phyloP scores from a whole-genome alignment of 2,888 invertebrate genomes.

The Nebria salina region DNA sequence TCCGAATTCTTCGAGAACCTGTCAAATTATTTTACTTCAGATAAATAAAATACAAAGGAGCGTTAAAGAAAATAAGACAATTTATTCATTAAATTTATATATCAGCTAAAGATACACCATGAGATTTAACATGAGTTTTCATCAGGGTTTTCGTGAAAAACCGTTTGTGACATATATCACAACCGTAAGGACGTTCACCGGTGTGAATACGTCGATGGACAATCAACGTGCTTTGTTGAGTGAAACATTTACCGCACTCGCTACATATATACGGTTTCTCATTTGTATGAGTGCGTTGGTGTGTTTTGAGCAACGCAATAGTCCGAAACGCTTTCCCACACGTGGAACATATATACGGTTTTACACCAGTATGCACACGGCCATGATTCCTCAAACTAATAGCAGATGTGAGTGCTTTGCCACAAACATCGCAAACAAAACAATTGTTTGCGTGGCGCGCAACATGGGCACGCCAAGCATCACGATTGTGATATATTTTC shows the following conservation, averaged over 20 bases:
- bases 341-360: conserved; percentile 61
- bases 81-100: conserved; percentile 48
- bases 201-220: conserved; percentile 56
- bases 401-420: conserved; percentile 61
- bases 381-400: conserved; percentile 63
- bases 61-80: neutral
- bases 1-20: neutral
- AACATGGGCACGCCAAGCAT: conserved; percentile 38
- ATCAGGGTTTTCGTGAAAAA: conserved; percentile 56
- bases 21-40: neutral
- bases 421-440: conserved; percentile 61
- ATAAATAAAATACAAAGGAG: neutral
- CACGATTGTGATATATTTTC: conserved; percentile 14
- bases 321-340: conserved; percentile 53
- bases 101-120: conserved; percentile 22
- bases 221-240: conserved; percentile 64
- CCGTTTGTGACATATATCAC: conserved; percentile 61
- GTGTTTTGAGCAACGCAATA: conserved; percentile 53
- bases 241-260: conserved; percentile 66
- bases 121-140: conserved; percentile 47
- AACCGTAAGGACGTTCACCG: conserved; percentile 63
- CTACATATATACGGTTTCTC: conserved; percentile 65
- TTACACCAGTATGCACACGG: conserved; percentile 64
- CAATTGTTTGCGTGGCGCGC: conserved; percentile 38
- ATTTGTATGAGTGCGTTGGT: conserved; percentile 66